A percentile compares a stretch with the other conserved stretches of the same genome.
phyloP scores from a whole-genome alignment of 2,888 invertebrate genomes.

The Chrysotoxum bicinctum region DNA sequence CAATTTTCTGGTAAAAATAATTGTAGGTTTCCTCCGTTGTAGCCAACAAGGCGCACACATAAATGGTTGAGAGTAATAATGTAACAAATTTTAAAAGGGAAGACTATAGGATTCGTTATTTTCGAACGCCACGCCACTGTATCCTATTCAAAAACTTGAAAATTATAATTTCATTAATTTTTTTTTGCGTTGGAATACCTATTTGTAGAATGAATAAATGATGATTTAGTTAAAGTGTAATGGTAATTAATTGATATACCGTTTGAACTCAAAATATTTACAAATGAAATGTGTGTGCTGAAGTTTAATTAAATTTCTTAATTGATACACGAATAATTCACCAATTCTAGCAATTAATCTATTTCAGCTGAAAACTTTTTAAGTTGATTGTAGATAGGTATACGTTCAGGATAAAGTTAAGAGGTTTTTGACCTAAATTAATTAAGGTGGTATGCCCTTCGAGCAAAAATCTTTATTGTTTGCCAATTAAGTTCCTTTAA shows the following conservation, averaged over 20 bases:
- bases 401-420: not conserved
- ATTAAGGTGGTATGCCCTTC: not conserved
- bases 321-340: not conserved
- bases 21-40: too few relatives aligned
- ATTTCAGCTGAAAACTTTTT: not conserved
- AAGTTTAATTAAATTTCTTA: not conserved
- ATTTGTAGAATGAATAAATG: not conserved
- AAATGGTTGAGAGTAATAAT: too few relatives aligned
- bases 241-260: not conserved
- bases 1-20: too few relatives aligned
- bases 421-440: not conserved
- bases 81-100: too few relatives aligned
- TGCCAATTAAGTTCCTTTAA: not conserved
- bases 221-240: constrained; percentile 21
- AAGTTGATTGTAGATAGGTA: not conserved
- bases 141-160: not conserved
- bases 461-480: not conserved
- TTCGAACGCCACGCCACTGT: too few relatives aligned
- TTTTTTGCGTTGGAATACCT: not conserved
- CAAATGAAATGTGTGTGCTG: not conserved
- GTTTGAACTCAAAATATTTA: not conserved
- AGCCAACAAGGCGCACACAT: too few relatives aligned
- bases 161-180: not conserved
- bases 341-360: not conserved
- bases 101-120: too few relatives aligned